phyloP scores from a whole-genome alignment of 2,113 vertebrate species.

The cat (Felis catus) region F.catus_Fca126_mat1.0 CM031419.1:179674001-179674500 shows the following conservation, averaged over 20 bases:
- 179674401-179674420: not conserved
- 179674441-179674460: not conserved
- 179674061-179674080: not conserved
- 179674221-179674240: not conserved
- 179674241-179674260: not conserved
- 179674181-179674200: not conserved
- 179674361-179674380: not conserved
- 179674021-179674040: not conserved
- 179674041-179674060: not conserved
- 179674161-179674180: not conserved
- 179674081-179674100: not conserved
- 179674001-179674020: not conserved
- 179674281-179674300: not conserved
- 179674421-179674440: not conserved
- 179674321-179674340: not conserved
- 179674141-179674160: not conserved
- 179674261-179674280: not conserved
- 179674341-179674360: not conserved
- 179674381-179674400: not conserved
- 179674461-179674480: not conserved
- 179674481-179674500: not conserved
- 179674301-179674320: not conserved
- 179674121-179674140: not conserved
- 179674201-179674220: not conserved
- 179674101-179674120: not conserved